Conservation (phyloP, 2,888 invertebrate species). For the Rhogogaster chlorosoma region DNA sequence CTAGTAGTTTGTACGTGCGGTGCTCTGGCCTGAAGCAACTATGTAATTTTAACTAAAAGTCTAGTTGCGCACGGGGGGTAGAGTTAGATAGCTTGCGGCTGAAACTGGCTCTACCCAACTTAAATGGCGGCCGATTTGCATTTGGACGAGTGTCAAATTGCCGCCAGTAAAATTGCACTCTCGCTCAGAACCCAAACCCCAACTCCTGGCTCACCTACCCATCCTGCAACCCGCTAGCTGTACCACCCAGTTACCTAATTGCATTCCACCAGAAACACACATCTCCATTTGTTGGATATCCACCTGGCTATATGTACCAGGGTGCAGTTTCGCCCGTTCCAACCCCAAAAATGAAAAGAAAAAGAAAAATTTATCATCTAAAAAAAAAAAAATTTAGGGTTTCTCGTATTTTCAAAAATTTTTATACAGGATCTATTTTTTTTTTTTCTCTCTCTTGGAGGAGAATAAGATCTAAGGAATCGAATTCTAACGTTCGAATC, state of each 20-base stretch:
- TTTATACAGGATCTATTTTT: no score
- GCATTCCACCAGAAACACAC: conserved; percentile 31
- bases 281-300: conserved; percentile 29
- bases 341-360: background rate
- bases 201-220: background rate
- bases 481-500: background rate
- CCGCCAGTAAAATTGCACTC: conserved; percentile 44
- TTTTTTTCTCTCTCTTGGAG: no score
- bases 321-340: background rate
- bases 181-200: background rate
- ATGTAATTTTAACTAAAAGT: conserved; percentile 45
- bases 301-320: background rate
- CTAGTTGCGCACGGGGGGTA: background rate
- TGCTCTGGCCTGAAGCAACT: background rate
- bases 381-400: background rate
- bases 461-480: no score
- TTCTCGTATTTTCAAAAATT: no score
- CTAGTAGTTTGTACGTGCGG: conserved; percentile 16
- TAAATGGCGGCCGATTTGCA: conserved; percentile 46
- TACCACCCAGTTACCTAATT: conserved; percentile 27
- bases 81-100: conserved; percentile 41
- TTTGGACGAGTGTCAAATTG: conserved; percentile 50
- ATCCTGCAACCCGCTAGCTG: background rate
- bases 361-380: no score
- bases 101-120: conserved; percentile 43